These are phyloP conservation scores for Oryzias dopingdopingensis DNA, from an alignment of 2,797 vertebrate genomes.

Conservation along the genomic window DNA sequence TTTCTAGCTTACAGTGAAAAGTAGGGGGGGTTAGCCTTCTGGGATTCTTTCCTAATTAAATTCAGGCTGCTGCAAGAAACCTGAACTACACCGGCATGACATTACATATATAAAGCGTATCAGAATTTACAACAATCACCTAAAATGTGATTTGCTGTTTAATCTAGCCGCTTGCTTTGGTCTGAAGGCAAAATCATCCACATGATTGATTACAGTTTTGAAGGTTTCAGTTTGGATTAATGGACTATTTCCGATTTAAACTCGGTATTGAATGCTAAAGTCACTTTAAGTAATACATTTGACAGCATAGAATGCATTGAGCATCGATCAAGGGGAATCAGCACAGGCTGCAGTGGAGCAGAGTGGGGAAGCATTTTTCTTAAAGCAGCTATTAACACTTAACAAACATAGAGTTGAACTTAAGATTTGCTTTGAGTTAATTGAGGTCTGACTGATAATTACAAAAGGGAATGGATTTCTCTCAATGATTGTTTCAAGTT, in stretches of 20 bases:
- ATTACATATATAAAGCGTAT: conserved; percentile 49
- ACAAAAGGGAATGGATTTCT: conserved; percentile 51
- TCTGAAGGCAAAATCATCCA: conserved; percentile 20
- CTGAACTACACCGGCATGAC: conserved; percentile 29
- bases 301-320: conserved; percentile 11
- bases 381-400: conserved; percentile 47
- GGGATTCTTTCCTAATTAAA: conserved; percentile 63
- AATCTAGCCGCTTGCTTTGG: conserved; percentile 20
- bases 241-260: conserved; percentile 31
- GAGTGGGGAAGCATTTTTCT: conserved; percentile 28
- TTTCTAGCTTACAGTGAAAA: conserved; percentile 65
- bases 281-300: conserved; percentile 27
- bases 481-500: conserved; percentile 38
- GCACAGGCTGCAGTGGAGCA: background rate
- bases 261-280: conserved; percentile 17
- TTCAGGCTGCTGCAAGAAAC: conserved; percentile 44
- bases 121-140: conserved; percentile 52
- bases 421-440: conserved; percentile 55
- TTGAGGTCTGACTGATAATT: conserved; percentile 65
- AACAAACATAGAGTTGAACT: conserved; percentile 49
- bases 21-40: conserved; percentile 47
- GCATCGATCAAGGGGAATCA: conserved; percentile 24
- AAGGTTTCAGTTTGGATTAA: conserved; percentile 31
- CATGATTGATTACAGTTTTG: conserved; percentile 35
- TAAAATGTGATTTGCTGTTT: conserved; percentile 35